A percentile compares a stretch with the other conserved stretches of the same genome.
Conservation (phyloP, 2,888 invertebrate genomes). For the Metallyticus violacea region DNA sequence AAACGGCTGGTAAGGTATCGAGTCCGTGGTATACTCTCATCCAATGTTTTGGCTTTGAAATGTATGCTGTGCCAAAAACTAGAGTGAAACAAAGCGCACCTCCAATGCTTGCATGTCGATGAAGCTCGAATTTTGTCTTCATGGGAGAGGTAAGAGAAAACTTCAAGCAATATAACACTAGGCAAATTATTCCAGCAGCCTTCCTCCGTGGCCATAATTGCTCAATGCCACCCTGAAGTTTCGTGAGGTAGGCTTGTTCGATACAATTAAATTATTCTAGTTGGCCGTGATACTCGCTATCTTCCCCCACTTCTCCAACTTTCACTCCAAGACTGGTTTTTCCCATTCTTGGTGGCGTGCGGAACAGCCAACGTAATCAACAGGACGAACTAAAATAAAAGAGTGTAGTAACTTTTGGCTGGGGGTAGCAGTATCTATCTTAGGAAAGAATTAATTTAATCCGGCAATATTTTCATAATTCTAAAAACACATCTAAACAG, state of each 20-base stretch:
- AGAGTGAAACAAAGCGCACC: slow-evolving; percentile 50
- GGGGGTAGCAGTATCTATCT: too few relatives aligned
- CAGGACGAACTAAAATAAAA: background rate
- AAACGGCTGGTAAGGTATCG: slow-evolving; percentile 45
- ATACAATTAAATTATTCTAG: background rate
- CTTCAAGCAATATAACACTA: slow-evolving; percentile 48
- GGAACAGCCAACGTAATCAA: background rate
- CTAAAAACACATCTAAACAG: too few relatives aligned
- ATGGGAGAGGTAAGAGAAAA: slow-evolving; percentile 51
- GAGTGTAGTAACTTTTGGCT: too few relatives aligned
- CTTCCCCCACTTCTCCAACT: background rate
- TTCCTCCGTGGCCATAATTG: slow-evolving; percentile 8
- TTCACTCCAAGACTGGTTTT: background rate
- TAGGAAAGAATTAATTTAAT: too few relatives aligned
- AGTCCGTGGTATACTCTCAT: slow-evolving; percentile 44
- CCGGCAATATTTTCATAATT: too few relatives aligned
- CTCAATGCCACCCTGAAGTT: background rate
- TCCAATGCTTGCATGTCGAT: slow-evolving; percentile 56
- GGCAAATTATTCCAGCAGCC: slow-evolving; percentile 47
- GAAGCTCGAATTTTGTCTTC: slow-evolving; percentile 53
- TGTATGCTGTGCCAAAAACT: slow-evolving; percentile 49
- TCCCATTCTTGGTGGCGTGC: background rate
- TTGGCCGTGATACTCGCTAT: background rate
- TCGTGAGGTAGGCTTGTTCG: background rate
- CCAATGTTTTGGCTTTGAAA: slow-evolving; percentile 42